These are phyloP conservation scores for Danio tinwini DNA, from an alignment of 2,797 vertebrate species.

Conservation along the genomic window DNA sequence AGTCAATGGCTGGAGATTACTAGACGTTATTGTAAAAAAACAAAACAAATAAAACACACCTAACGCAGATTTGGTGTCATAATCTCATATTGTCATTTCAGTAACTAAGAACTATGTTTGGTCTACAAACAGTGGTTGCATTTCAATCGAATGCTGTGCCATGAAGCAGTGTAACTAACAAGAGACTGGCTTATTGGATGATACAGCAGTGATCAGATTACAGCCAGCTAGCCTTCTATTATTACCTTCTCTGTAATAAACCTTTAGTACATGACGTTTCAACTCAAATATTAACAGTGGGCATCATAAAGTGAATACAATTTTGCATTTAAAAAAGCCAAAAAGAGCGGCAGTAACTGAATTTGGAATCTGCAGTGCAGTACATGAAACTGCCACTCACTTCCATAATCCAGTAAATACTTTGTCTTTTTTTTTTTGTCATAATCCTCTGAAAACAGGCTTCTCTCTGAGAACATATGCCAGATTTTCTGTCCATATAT, in stretches of 20 bases:
- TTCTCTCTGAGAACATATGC: neutral
- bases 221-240: constrained; percentile 2
- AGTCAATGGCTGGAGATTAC: constrained; percentile 60
- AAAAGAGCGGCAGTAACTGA: neutral
- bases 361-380: constrained; percentile 2
- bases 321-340: neutral
- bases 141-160: constrained; percentile 7
- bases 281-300: neutral
- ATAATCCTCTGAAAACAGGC: neutral
- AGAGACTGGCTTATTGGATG: constrained; percentile 21
- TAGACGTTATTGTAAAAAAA: neutral
- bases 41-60: neutral
- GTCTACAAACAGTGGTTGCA: neutral
- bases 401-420: neutral
- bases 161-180: constrained; percentile 18
- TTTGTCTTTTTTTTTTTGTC: neutral
- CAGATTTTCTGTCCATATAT: neutral
- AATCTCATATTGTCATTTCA: constrained; percentile 21
- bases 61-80: neutral
- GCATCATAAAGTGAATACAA: neutral
- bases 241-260: constrained; percentile 27
- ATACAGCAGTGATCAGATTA: constrained; percentile 27
- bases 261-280: neutral
- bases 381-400: neutral
- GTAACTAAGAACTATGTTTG: constrained; percentile 3